Conservation (phyloP, 2,113 vertebrate species). For the Peromyscus polionotus region DNA sequence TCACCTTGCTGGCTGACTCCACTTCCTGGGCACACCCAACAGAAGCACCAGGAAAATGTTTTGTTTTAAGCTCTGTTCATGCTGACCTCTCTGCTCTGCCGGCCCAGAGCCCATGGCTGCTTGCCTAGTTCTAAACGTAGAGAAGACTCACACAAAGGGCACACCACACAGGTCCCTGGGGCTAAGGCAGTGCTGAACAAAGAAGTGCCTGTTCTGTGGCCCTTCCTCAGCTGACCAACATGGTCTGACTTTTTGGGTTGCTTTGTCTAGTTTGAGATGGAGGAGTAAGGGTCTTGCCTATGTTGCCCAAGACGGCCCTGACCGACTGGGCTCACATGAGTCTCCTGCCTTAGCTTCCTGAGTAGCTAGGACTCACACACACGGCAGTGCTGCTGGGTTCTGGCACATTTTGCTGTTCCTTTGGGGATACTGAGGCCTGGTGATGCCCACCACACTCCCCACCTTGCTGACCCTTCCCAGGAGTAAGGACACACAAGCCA, state of each 20-base stretch:
- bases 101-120: not conserved
- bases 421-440: too few relatives aligned
- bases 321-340: not conserved
- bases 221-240: not conserved
- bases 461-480: not conserved
- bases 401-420: not conserved
- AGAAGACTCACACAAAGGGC: accelerated
- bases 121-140: accelerated
- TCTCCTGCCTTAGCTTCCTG: not conserved
- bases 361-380: not conserved
- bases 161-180: accelerated
- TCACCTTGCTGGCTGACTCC: not conserved
- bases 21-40: not conserved
- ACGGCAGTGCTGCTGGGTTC: not conserved
- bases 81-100: accelerated
- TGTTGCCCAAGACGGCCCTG: not conserved
- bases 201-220: not conserved
- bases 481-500: not conserved
- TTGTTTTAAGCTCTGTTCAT: not conserved
- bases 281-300: not conserved
- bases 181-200: not conserved
- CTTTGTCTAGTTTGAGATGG: not conserved
- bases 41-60: not conserved
- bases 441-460: not conserved
- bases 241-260: not conserved